Evolutionary conservation across 2,888 invertebrate genomes (phyloP).

Genomic region (Synanthedon myopaeformis): DNA sequence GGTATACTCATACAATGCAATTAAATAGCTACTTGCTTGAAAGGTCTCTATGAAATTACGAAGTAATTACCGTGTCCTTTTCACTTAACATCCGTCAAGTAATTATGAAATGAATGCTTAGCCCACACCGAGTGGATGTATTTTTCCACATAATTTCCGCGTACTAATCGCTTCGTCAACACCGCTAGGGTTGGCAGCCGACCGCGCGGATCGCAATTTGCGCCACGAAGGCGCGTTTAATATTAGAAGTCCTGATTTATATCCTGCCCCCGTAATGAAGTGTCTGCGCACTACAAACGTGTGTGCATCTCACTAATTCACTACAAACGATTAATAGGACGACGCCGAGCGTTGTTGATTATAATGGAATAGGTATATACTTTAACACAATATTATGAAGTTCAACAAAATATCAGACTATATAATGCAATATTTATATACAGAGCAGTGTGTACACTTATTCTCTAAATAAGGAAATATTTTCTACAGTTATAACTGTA

Average conservation of each 20-base stretch:
- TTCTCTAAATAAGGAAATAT: no score
- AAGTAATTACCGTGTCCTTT: background rate
- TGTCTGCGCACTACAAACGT: constrained; percentile 64
- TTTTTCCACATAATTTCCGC: background rate
- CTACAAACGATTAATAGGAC: constrained; percentile 55
- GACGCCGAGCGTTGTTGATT: constrained; percentile 3
- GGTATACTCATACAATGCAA: no score
- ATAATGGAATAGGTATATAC: no score
- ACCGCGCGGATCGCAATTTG: constrained; percentile 56
- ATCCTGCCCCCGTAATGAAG: constrained; percentile 64
- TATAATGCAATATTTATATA: no score
- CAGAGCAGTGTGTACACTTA: no score
- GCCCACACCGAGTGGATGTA: background rate
- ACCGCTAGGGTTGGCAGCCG: constrained; percentile 21
- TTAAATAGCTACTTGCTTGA: no score
- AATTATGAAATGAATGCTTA: background rate
- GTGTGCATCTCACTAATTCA: constrained; percentile 63
- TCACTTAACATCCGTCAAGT: background rate
- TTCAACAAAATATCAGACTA: no score
- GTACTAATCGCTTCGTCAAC: constrained; percentile 22
- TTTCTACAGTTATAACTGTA: no score
- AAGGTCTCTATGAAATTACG: no score
- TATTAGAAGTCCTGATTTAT: constrained; percentile 72
- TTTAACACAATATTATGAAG: no score
- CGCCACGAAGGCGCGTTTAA: constrained; percentile 68